Conservation (phyloP, 2,888 invertebrate species). For the Allacma fusca region DNA sequence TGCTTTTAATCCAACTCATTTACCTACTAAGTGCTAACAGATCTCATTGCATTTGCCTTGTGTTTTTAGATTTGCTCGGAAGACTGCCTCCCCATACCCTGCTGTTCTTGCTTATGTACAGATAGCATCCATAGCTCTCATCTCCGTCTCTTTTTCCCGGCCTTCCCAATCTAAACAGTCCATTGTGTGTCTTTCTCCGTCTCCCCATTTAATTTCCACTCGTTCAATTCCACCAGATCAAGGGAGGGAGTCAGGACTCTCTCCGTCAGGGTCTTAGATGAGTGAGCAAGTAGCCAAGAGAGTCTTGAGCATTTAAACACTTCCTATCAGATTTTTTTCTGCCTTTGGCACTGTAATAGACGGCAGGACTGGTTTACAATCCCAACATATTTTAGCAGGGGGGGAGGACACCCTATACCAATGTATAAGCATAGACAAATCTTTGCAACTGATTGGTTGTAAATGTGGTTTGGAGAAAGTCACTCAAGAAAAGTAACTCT, state of each 20-base stretch:
- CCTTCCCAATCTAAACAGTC: background rate
- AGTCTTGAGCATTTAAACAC: background rate
- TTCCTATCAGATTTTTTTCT: background rate
- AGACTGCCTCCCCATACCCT: background rate
- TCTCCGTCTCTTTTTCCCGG: background rate
- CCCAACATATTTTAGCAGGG: background rate
- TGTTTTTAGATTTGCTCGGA: background rate
- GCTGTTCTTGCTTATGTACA: background rate
- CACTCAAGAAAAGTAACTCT: background rate
- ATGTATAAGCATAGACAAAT: too few species aligned
- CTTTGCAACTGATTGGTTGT: too few species aligned
- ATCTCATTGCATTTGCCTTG: slow-evolving; percentile 27
- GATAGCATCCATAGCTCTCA: background rate
- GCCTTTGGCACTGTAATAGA: slow-evolving; percentile 1
- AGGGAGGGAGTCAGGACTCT: too few species aligned
- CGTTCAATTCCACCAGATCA: background rate
- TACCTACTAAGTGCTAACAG: slow-evolving; percentile 43
- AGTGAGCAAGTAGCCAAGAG: background rate
- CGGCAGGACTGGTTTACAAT: background rate
- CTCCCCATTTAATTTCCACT: slow-evolving; percentile 16
- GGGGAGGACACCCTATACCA: too few species aligned
- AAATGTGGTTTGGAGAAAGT: too few species aligned
- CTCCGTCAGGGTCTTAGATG: background rate
- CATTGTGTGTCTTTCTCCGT: slow-evolving; percentile 5
- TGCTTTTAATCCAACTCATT: slow-evolving; percentile 39